These are phyloP conservation scores for Caenorhabditis sp. DNA, from an alignment of 2,888 invertebrate genomes.

Conservation along the genomic window DNA sequence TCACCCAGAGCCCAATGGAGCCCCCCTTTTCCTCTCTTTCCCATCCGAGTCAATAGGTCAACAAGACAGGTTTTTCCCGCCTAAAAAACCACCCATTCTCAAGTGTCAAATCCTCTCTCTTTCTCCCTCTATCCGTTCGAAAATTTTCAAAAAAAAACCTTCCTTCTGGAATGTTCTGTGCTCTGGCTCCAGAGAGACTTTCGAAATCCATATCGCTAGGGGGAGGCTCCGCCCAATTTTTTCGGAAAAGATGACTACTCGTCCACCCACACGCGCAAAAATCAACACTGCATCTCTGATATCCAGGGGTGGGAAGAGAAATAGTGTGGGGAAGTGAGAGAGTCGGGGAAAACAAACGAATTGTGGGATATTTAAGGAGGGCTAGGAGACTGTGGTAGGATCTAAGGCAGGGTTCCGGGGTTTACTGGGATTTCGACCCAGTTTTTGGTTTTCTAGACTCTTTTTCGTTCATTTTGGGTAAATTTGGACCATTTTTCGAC, in stretches of 20 bases:
- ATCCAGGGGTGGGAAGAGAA: neutral
- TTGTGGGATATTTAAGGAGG: constrained; percentile 34
- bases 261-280: constrained; percentile 53
- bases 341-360: constrained; percentile 5
- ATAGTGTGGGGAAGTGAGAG: constrained; percentile 6
- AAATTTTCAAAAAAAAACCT: neutral
- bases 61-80: constrained; percentile 38
- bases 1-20: too few relatives aligned
- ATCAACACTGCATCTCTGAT: constrained; percentile 47
- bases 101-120: constrained; percentile 10
- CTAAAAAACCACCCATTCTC: too few relatives aligned
- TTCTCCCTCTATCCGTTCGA: neutral
- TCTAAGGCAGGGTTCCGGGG: neutral
- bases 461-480: too few relatives aligned
- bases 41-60: constrained; percentile 41
- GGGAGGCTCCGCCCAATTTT: constrained; percentile 14
- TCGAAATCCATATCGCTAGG: constrained; percentile 46
- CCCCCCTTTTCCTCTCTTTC: neutral
- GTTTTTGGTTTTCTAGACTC: too few relatives aligned
- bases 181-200: constrained; percentile 6
- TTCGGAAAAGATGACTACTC: constrained; percentile 23
- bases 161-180: constrained; percentile 52
- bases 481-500: too few relatives aligned
- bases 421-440: too few relatives aligned
- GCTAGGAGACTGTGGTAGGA: too few relatives aligned